phyloP scores from a whole-genome alignment of 2,888 invertebrate species.

The Heteropelma amictum region DNA sequence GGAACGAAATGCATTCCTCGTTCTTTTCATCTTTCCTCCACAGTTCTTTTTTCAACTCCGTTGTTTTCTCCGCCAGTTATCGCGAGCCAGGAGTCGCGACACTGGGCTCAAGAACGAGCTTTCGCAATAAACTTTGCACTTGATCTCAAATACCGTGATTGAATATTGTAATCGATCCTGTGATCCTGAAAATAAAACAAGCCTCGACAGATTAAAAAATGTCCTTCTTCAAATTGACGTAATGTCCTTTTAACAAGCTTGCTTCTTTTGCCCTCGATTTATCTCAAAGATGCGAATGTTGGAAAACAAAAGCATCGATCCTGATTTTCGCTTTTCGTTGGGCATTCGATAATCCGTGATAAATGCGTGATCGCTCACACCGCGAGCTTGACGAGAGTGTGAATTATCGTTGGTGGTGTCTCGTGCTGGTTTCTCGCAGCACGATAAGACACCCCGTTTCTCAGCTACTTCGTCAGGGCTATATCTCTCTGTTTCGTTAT shows the following conservation, averaged over 20 bases:
- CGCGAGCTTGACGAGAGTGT: slow-evolving; percentile 49
- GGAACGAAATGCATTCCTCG: slow-evolving; percentile 44
- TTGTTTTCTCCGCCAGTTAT: not conserved
- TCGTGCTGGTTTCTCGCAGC: slow-evolving; percentile 55
- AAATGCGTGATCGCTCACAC: slow-evolving; percentile 47
- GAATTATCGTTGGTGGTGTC: slow-evolving; percentile 53
- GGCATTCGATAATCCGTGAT: slow-evolving; percentile 45
- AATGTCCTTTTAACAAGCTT: too few relatives aligned
- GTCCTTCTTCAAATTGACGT: too few relatives aligned
- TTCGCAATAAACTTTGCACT: too few relatives aligned
- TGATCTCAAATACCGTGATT: too few relatives aligned
- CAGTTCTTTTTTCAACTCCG: not conserved
- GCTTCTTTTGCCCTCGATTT: too few relatives aligned
- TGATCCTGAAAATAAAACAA: too few relatives aligned
- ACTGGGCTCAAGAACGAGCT: too few relatives aligned
- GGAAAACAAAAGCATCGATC: not conserved
- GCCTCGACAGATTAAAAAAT: too few relatives aligned
- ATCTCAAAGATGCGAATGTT: too few relatives aligned
- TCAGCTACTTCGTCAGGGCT: slow-evolving; percentile 45
- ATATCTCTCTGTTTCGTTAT: slow-evolving; percentile 3
- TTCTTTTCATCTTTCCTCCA: not conserved
- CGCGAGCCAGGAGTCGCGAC: too few relatives aligned
- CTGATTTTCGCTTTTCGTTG: not conserved
- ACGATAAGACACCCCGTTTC: slow-evolving; percentile 55
- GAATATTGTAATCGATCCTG: too few relatives aligned